phyloP scores from a whole-genome alignment of 2,888 invertebrate genomes.

The Timandra comae region DNA sequence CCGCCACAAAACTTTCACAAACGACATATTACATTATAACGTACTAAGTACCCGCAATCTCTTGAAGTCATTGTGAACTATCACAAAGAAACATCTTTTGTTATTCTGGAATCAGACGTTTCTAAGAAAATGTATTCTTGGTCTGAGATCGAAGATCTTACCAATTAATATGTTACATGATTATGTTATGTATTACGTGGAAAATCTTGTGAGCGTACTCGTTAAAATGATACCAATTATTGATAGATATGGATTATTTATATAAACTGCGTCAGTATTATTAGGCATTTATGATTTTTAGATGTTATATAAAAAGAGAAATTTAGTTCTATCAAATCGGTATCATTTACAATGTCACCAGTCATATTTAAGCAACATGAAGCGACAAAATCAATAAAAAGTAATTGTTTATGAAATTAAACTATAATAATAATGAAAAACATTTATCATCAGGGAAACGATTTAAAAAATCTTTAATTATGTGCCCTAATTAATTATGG shows the following conservation, averaged over 20 bases:
- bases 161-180: too few relatives aligned
- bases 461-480: too few relatives aligned
- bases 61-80: too few relatives aligned
- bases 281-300: too few relatives aligned
- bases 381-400: constrained; percentile 24
- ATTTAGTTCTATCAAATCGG: constrained; percentile 7
- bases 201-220: not conserved
- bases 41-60: not conserved
- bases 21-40: not conserved
- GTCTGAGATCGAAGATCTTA: too few relatives aligned
- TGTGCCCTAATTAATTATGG: too few relatives aligned
- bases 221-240: not conserved
- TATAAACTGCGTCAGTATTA: too few relatives aligned
- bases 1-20: not conserved
- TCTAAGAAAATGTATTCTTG: too few relatives aligned
- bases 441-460: not conserved
- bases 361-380: constrained; percentile 36
- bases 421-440: constrained; percentile 1
- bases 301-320: not conserved
- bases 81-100: too few relatives aligned
- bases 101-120: too few relatives aligned
- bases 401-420: constrained; percentile 4
- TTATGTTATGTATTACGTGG: not conserved
- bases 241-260: not conserved
- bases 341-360: constrained; percentile 41